Evolutionary conservation across 2,888 invertebrate genomes (phyloP), one percentile per base, ranked within the genome.

Genomic region (Drosophila percnosoma): DNA sequence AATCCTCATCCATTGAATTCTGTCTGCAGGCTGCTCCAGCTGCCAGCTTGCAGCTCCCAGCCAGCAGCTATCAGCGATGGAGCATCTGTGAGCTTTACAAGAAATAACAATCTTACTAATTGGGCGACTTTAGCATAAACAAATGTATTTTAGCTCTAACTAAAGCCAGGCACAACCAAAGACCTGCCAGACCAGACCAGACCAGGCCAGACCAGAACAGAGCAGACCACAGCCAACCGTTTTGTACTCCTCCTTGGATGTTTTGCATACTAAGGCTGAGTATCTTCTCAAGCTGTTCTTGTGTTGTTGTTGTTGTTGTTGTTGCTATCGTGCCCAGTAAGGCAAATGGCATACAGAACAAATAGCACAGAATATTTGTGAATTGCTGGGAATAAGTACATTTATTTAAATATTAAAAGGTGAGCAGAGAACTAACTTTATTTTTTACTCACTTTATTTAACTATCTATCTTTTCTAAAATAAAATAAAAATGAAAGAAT

Each of bases 71-170:
- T 87, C 88, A 85, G 83, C 75, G 59, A 75, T 66, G 77, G 73
- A 83, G 84, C 89, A 91, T 91, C 91, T 84, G 91, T 78, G 83
- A 84, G 83, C 89, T 73, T 83, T 91, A 91, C 91, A 91, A 90
- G 92, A 92, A 92, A 92, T 92, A 92, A 92, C 93, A 93, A 93
- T 92, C 93, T 92, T 92, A 85, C 92, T 92, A 92, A 92, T 92
- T 92, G 92, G 93, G 85, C 92, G 92, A 92, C 93, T 92, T 93
- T 92, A 93, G 92, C 92, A 92, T 93, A 92, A 92, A 93, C 93
- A 92, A 92, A 92, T 92, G 93, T 92, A 92, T 93, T 92, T 92
- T 89, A 82, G 72, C 80, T 81, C 90, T 89, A 87, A 87, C 88
- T 87, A 89, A 89, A 89, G 65, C 68, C 75, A 58, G 64, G 52